Evolutionary conservation across 2,113 vertebrate species (phyloP), one percentile per base, ranked within the genome.

Genomic region (Ochotona princeps): DNA sequence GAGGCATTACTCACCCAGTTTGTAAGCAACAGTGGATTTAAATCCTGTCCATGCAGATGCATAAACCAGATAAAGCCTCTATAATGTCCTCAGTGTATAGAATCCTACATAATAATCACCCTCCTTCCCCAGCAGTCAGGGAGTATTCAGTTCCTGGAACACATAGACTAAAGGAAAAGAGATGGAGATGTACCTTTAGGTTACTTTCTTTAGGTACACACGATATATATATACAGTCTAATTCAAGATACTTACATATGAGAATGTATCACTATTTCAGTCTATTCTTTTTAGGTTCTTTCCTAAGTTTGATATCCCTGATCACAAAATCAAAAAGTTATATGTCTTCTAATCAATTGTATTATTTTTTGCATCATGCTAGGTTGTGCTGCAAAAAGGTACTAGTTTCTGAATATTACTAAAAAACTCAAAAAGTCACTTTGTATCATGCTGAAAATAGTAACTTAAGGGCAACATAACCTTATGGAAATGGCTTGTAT

Each of bases 281-380:
- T 66, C 35, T 79, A 38, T 44, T 38, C 28, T 76, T 96, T 93
- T 93, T 86, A 89, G 73, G 8, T 6, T 93, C 23, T 32, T 81
- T 83, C 66, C 11, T 57, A 93, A 94, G 83, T 2, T 95, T 95
- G 83, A 57, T 20, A 90, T 65, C 86, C 57, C 0, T 28, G 61
- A 83, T 86, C 44, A 96, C 87, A 54, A 21, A 96, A 44, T 12
- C 63, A 92, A 1, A 13, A 15, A 49, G 17, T 91, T 83, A 74
- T 95, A 96, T 97, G 92, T 21, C 96, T 97, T 83, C 75, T 90
- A 66, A 94, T 83, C 74, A n/a, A 67, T 61, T 72, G 96, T 74
- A 17, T 92, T 94, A 82, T 90, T 51, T 94, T 94, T 94, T 87
- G 93, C 30, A 91, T 82, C 90, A 91, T 66, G 17, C 26, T 72